A percentile compares a stretch with the other conserved stretches of the same genome.
These are phyloP conservation scores for Elachura formosa DNA, from an alignment of 2,113 vertebrate genomes.

Conservation along the genomic window DNA sequence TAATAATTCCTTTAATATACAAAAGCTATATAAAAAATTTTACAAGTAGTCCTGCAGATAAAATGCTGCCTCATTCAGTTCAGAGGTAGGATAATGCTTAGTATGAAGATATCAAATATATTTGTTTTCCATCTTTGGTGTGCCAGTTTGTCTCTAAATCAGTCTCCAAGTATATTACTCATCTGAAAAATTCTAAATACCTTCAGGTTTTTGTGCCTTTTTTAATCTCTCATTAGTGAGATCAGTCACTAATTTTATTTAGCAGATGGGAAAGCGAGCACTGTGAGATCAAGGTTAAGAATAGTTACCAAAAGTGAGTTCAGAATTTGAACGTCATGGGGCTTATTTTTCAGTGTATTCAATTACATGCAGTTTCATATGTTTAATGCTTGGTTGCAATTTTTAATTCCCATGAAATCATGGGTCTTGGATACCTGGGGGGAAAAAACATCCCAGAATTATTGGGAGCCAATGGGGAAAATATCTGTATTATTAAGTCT, in stretches of 20 bases:
- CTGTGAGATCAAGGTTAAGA: background rate
- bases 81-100: background rate
- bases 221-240: background rate
- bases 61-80: background rate
- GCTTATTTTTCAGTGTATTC: background rate
- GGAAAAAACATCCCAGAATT: background rate
- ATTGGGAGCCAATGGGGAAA: background rate
- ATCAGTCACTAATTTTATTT: background rate
- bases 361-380: background rate
- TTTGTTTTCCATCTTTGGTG: background rate
- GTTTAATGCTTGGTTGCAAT: background rate
- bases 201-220: background rate
- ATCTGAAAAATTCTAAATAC: background rate
- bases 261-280: background rate
- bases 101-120: background rate
- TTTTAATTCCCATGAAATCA: background rate
- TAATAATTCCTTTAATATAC: background rate
- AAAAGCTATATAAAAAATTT: background rate
- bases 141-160: background rate
- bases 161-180: background rate
- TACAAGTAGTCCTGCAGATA: background rate
- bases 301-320: background rate
- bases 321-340: background rate
- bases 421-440: background rate
- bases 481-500: background rate